These are phyloP conservation scores for Standfussiana lucernea DNA, from an alignment of 2,888 invertebrate species.

Conservation along the genomic window DNA sequence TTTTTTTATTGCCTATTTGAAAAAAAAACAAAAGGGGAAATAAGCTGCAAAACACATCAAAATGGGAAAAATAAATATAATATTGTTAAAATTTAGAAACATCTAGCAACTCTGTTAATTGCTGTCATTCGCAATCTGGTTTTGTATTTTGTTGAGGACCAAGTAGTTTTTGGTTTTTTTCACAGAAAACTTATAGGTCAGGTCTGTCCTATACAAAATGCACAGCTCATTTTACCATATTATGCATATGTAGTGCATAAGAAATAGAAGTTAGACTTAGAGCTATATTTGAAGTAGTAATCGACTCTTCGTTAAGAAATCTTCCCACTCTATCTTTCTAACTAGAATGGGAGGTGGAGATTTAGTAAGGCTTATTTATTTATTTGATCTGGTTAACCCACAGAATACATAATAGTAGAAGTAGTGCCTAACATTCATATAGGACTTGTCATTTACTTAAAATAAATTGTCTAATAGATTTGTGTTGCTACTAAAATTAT, in stretches of 20 bases:
- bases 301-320: not conserved
- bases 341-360: slow-evolving; percentile 85
- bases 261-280: not conserved
- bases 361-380: slow-evolving; percentile 75
- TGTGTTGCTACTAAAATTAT: not conserved
- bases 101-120: not conserved
- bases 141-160: not conserved
- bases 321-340: not conserved
- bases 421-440: not conserved
- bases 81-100: not conserved
- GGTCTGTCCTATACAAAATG: not conserved
- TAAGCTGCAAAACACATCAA: not conserved
- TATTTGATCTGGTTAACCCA: not conserved
- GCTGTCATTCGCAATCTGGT: not conserved
- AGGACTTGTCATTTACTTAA: not conserved
- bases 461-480: not conserved
- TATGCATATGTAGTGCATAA: not conserved
- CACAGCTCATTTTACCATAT: not conserved
- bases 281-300: not conserved
- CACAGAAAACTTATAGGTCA: not conserved
- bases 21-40: not conserved
- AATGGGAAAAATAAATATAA: not conserved
- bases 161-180: not conserved
- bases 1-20: not conserved
- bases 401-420: too few species aligned